Conservation (phyloP, 2,888 invertebrate species). For the Salticus scenicus region DNA sequence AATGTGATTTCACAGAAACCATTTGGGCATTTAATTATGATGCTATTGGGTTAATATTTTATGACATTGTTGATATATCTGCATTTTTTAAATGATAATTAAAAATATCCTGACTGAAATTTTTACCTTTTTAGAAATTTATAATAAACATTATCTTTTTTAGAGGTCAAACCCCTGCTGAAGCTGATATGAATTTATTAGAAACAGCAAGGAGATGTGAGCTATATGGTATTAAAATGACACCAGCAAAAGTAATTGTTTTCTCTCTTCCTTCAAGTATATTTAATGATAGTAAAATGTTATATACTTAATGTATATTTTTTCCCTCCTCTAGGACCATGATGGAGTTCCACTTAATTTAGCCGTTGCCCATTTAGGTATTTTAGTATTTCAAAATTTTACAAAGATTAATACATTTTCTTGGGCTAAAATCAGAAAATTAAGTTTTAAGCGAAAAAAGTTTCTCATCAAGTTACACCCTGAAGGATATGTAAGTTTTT, state of each 20-base stretch:
- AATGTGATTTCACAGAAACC: too few relatives aligned
- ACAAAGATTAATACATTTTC: slow-evolving; percentile 99
- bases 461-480: slow-evolving; percentile 98
- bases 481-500: slow-evolving; percentile 79
- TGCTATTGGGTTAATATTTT: too few relatives aligned
- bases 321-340: slow-evolving; percentile 81
- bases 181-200: slow-evolving; percentile 96
- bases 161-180: slow-evolving; percentile 96
- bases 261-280: background rate
- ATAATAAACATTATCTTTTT: too few relatives aligned
- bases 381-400: slow-evolving; percentile 96
- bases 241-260: slow-evolving; percentile 84
- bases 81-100: too few relatives aligned
- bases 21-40: too few relatives aligned
- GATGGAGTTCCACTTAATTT: slow-evolving; percentile 95
- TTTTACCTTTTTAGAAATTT: too few relatives aligned
- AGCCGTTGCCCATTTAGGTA: slow-evolving; percentile 98
- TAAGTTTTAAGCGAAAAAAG: slow-evolving; percentile 97
- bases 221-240: slow-evolving; percentile 98
- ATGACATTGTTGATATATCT: too few relatives aligned
- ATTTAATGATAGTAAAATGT: too few relatives aligned
- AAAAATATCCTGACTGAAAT: too few relatives aligned
- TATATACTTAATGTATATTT: slow-evolving; percentile 1
- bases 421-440: slow-evolving; percentile 99
- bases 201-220: slow-evolving; percentile 99